Base-by-base conservation (phyloP, 2,888 invertebrate genomes). In the Leucophenga maculata region DNA sequence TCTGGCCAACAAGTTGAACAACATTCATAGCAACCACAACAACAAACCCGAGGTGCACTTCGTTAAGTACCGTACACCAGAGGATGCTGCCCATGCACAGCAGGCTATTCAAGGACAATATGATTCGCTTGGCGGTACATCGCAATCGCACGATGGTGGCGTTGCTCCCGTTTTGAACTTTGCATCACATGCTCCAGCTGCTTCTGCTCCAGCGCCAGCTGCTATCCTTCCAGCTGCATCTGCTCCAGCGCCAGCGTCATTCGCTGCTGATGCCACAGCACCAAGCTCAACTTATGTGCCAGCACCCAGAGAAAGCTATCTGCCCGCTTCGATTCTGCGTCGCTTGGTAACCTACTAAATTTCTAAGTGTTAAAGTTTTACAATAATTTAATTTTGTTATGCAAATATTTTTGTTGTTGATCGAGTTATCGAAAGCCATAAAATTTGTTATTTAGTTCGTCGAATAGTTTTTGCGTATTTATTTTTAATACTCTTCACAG, bases 71-170 rank as follows among this genome's bases (percentile, higher is more conserved):
- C 86, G 84, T 57, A 86, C 85, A 0, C 76, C 79, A 0, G 80
- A 85, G 74, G 87, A 87, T 75, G 87, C 86, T 44, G 75, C 73
- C 39, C 78, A 84, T 32, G 87, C 88, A 0, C 87, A 87, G 73
- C 75, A 72, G 0, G 74, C 80, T 16, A 87, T 88, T 64, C 84
- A 86, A 72, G 73, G 72, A 0, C 84, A 87, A 69, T 87, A 87
- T 70, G 86, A 87, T 64, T 72, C 78, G 26, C 59, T 83, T 26
- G 83, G 82, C 8, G 87, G 87, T 22, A 57, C 71, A 20, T 78
- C 83, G 0, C 74, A 77, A 13, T 55, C 77, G 0, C 77, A 75
- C 4, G 76, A 87, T 55, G 86, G 84, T 3, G 87, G 87, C 0
- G 78, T 83, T 50, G 87, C 84, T 14, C 76, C 85, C 11, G 72